A percentile compares a stretch with the other conserved stretches of the same genome.
Conservation (phyloP, 2,888 invertebrate species). For the Bibio marci region DNA sequence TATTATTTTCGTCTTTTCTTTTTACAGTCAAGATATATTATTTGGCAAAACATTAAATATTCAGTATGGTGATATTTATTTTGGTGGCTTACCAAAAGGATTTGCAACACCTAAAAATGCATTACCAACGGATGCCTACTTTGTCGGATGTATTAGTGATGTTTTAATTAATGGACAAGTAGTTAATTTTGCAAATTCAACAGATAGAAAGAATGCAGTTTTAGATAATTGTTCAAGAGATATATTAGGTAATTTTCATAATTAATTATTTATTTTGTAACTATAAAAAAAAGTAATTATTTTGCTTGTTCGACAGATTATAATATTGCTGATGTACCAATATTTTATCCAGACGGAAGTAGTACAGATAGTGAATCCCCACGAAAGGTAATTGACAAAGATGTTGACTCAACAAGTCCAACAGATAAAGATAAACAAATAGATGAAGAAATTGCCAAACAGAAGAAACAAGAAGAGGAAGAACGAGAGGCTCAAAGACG, state of each 20-base stretch:
- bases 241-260: slow-evolving; percentile 18
- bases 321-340: slow-evolving; percentile 17
- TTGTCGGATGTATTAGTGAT: slow-evolving; percentile 86
- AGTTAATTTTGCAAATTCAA: slow-evolving; percentile 57
- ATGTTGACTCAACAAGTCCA: not conserved
- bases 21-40: not conserved
- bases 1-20: too few relatives aligned
- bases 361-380: slow-evolving; percentile 7
- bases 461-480: not conserved
- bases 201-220: slow-evolving; percentile 38
- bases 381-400: not conserved
- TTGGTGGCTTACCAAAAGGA: slow-evolving; percentile 66
- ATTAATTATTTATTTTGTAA: not conserved
- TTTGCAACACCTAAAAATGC: slow-evolving; percentile 35
- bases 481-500: not conserved
- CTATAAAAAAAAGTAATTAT: slow-evolving; percentile 1
- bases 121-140: slow-evolving; percentile 42
- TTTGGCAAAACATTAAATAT: slow-evolving; percentile 41
- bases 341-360: slow-evolving; percentile 20
- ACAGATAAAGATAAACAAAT: not conserved
- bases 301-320: slow-evolving; percentile 16
- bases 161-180: slow-evolving; percentile 71
- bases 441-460: not conserved
- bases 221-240: slow-evolving; percentile 39
- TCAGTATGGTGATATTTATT: slow-evolving; percentile 53